Evolutionary conservation across 2,113 vertebrate genomes (phyloP).

Genomic region (Varanus salvator): DNA sequence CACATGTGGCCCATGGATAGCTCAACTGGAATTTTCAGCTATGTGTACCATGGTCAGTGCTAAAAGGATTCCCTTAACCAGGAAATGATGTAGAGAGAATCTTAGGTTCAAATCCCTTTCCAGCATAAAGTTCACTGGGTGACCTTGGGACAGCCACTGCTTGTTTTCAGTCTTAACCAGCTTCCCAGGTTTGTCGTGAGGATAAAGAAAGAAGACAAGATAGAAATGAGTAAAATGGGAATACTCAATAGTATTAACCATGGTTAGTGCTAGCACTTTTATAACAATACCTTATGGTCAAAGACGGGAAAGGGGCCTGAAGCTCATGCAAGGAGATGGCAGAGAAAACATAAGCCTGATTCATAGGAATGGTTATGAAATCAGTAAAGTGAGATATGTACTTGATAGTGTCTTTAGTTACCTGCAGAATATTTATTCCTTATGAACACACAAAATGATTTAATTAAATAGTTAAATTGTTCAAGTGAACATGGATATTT

Average conservation of each 20-base stretch:
- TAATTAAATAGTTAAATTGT: neutral
- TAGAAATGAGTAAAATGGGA: neutral
- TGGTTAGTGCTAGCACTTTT: neutral
- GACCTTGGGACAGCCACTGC: neutral
- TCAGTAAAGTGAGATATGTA: neutral
- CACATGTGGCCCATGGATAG: too few species aligned
- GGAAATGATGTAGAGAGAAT: too few species aligned
- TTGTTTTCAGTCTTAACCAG: neutral
- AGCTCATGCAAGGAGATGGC: neutral
- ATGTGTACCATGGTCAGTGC: neutral
- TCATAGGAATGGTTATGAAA: neutral
- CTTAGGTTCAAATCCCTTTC: neutral
- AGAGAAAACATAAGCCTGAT: neutral
- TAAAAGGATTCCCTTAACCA: neutral
- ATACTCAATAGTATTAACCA: neutral
- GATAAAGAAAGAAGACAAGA: neutral
- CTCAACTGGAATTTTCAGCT: too few species aligned
- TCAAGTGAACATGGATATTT: constrained; percentile 11
- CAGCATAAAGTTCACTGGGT: neutral
- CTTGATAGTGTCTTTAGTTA: neutral
- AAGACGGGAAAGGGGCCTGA: neutral
- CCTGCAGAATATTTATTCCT: neutral
- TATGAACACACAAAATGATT: constrained; percentile 25
- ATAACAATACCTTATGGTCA: neutral
- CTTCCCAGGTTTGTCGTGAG: neutral